Evolutionary conservation across 2,797 vertebrate genomes (phyloP).

Genomic region (Acanthornis magna): DNA sequence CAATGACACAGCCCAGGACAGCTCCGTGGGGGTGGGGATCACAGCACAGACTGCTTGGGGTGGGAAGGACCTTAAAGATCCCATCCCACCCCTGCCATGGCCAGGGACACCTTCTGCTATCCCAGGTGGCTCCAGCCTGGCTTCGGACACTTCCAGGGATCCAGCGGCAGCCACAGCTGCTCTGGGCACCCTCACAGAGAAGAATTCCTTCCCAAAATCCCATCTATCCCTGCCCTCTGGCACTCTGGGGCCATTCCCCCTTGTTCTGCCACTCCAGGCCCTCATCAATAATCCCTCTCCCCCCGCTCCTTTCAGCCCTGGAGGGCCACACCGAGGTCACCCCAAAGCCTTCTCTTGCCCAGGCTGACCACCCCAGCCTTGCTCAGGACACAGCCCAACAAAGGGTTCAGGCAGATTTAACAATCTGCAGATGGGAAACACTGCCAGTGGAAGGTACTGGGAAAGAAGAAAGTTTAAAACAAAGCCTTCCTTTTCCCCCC

Average conservation of each 20-base stretch:
- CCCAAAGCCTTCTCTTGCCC: background rate
- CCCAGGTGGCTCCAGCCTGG: background rate
- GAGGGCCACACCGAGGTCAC: background rate
- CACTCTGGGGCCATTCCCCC: background rate
- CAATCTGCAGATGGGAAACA: background rate
- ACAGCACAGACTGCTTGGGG: fast-evolving
- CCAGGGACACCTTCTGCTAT: fast-evolving
- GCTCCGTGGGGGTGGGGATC: fast-evolving
- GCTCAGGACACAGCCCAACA: background rate
- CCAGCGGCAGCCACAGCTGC: background rate
- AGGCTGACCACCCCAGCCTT: fast-evolving
- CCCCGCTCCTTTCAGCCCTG: background rate
- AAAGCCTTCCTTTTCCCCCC: background rate
- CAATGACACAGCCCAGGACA: slow-evolving; percentile 45
- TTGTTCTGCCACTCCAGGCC: no score
- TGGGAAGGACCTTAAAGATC: background rate
- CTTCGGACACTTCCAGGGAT: no score
- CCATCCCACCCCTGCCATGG: fast-evolving
- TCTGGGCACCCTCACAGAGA: no score
- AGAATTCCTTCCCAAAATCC: fast-evolving
- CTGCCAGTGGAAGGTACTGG: background rate
- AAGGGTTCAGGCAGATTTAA: fast-evolving
- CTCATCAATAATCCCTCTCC: background rate
- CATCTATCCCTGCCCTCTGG: fast-evolving
- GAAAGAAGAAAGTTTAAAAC: background rate